Evolutionary conservation across 2,113 vertebrate species (phyloP).

Genomic region (Sinosuthora webbiana): DNA sequence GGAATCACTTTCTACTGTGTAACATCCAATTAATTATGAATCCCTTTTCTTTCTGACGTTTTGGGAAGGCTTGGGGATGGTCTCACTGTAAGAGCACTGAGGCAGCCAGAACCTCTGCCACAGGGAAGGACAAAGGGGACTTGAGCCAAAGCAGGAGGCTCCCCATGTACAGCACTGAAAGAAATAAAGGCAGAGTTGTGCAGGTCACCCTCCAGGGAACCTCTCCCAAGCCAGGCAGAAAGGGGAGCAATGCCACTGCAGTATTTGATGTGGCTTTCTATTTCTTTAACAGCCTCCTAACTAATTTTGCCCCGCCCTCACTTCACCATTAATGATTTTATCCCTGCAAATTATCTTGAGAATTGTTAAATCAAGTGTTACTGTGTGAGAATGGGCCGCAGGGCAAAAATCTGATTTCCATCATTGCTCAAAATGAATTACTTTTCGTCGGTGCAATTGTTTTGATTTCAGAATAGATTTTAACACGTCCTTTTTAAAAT

Average conservation of each 20-base stretch:
- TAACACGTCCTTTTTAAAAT: neutral
- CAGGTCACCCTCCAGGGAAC: neutral
- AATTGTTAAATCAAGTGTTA: neutral
- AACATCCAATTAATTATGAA: neutral
- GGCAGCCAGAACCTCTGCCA: neutral
- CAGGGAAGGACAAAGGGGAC: neutral
- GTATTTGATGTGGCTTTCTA: neutral
- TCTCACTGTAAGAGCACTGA: neutral
- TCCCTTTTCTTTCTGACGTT: neutral
- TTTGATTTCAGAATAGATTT: neutral
- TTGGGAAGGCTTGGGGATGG: neutral
- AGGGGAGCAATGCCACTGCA: neutral
- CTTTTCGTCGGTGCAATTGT: neutral
- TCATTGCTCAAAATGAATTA: accelerated
- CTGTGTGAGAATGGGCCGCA: neutral
- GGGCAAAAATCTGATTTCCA: neutral
- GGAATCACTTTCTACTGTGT: neutral
- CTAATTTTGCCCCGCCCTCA: neutral
- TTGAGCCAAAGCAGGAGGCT: neutral
- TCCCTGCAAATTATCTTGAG: neutral
- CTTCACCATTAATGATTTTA: neutral
- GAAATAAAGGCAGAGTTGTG: neutral
- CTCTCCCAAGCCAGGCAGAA: neutral
- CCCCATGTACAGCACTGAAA: accelerated
- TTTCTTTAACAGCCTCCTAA: neutral